Evolutionary conservation across 2,797 vertebrate genomes (phyloP).

Genomic region (Ctenochaetus hawaiiensis): DNA sequence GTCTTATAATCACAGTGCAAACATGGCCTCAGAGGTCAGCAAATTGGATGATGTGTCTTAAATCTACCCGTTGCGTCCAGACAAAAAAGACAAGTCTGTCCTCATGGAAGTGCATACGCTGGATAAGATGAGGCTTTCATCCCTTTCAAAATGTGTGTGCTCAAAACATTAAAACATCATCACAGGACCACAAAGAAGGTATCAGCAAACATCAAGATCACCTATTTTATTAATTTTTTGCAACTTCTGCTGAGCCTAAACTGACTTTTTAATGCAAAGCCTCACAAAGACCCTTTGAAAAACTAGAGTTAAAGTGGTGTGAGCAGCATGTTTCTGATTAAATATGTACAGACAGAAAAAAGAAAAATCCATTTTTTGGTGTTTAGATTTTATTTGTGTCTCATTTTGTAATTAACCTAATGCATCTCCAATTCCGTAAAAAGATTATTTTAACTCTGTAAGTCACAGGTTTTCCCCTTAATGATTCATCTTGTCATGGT

Average conservation of each 20-base stretch:
- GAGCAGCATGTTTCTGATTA: too few relatives aligned
- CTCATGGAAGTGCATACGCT: slow-evolving; percentile 25
- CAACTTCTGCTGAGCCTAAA: background rate
- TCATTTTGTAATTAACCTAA: background rate
- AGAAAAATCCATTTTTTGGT: background rate
- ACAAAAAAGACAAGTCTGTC: slow-evolving; percentile 42
- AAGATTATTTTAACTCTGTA: background rate
- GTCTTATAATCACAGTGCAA: slow-evolving; percentile 50
- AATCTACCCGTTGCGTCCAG: slow-evolving; percentile 48
- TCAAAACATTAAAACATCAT: slow-evolving; percentile 42
- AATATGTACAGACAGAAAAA: background rate
- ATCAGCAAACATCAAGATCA: background rate
- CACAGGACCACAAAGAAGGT: background rate
- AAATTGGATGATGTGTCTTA: slow-evolving; percentile 79
- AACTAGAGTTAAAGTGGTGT: too few relatives aligned
- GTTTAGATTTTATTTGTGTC: background rate
- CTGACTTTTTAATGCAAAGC: too few relatives aligned
- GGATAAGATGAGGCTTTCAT: slow-evolving; percentile 31
- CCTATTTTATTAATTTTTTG: background rate
- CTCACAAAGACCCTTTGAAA: too few relatives aligned
- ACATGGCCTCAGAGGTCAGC: slow-evolving; percentile 69
- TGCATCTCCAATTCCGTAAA: background rate
- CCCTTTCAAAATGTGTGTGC: slow-evolving; percentile 45
- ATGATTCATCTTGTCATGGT: too few relatives aligned
- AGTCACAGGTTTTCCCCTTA: too few relatives aligned